Conservation (phyloP, 2,888 invertebrate species). For the Drosophila tripunctata region DNA sequence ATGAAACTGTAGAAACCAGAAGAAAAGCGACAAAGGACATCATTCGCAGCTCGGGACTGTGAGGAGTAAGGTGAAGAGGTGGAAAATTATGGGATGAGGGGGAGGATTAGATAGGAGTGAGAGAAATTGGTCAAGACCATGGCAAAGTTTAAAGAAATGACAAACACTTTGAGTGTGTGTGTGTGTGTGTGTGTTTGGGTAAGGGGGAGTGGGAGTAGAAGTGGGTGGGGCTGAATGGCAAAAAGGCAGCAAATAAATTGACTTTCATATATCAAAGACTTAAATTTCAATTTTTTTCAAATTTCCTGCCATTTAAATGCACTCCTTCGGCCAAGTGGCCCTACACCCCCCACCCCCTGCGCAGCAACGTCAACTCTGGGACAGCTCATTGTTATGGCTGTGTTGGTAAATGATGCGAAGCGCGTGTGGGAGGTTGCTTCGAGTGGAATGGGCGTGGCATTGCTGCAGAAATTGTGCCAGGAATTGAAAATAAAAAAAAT, state of each 20-base stretch:
- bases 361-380: neutral
- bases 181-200: constrained; percentile 10
- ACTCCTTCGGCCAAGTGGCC: constrained; percentile 67
- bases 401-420: constrained; percentile 70
- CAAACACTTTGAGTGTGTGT: constrained; percentile 35
- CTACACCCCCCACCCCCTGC: neutral
- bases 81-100: neutral
- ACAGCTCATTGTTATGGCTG: constrained; percentile 67
- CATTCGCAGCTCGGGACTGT: constrained; percentile 3
- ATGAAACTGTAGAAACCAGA: neutral
- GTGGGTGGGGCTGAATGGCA: too few species aligned
- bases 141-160: constrained; percentile 46
- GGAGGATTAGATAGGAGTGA: neutral
- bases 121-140: constrained; percentile 39
- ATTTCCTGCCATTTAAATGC: constrained; percentile 80
- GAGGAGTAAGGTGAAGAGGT: neutral
- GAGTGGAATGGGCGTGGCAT: constrained; percentile 47
- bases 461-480: constrained; percentile 74
- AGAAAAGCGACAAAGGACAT: neutral
- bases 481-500: too few species aligned
- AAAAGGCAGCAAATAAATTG: constrained; percentile 72
- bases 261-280: constrained; percentile 79
- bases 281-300: constrained; percentile 82
- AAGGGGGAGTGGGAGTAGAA: neutral
- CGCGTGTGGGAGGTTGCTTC: constrained; percentile 12